A percentile compares a stretch with the other conserved stretches of the same genome.
Evolutionary conservation across 2,797 vertebrate genomes (phyloP).

Genomic region (Prunella strophiata): DNA sequence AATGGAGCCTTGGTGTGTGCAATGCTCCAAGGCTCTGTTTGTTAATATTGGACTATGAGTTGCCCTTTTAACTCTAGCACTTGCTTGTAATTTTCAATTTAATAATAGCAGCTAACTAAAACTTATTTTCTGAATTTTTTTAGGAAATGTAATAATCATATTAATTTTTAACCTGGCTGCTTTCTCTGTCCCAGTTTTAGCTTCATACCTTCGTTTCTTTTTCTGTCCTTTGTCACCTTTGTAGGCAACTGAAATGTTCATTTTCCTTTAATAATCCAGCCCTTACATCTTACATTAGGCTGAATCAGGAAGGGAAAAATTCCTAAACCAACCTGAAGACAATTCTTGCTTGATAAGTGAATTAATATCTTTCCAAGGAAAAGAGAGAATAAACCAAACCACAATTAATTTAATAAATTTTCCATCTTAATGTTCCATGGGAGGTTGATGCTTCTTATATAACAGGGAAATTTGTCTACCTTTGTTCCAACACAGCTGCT

Average conservation of each 20-base stretch:
- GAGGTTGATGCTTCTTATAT: conserved; percentile 31
- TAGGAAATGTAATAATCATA: background rate
- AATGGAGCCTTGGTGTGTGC: background rate
- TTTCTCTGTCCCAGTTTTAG: background rate
- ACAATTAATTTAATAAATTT: conserved; percentile 33
- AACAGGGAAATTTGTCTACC: background rate
- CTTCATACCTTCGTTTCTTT: background rate
- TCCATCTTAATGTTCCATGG: background rate
- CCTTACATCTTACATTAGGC: background rate
- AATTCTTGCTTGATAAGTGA: background rate
- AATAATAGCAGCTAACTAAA: background rate
- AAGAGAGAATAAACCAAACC: background rate
- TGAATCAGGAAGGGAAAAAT: background rate
- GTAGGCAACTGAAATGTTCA: background rate
- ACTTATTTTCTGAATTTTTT: background rate
- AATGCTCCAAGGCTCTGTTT: background rate
- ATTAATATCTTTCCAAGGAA: background rate
- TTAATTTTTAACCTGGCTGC: background rate
- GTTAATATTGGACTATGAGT: background rate
- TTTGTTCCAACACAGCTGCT: conserved; percentile 28
- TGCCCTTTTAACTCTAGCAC: background rate
- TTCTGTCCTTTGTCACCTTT: background rate
- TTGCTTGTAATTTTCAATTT: background rate
- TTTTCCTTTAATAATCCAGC: background rate
- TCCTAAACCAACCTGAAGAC: background rate